Base-by-base conservation (phyloP, 2,113 vertebrate genomes). In the Sceloporus tristichus region DNA sequence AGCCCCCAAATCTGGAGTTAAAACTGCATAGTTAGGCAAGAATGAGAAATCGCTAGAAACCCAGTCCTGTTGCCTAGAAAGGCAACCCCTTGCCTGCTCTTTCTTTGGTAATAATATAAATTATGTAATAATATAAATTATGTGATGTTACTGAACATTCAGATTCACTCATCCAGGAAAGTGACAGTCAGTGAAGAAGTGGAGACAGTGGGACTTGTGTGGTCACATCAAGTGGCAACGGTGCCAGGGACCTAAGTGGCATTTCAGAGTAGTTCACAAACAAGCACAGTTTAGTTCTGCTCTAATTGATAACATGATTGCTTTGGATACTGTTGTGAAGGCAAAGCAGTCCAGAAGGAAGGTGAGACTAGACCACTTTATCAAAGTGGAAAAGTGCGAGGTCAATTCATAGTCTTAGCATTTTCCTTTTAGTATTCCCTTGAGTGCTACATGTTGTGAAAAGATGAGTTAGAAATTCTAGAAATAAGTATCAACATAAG, bases 401-500 rank as follows among this genome's bases (percentile, higher is more conserved):
- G 23, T 59, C 14, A 74, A 6, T 48, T n/a, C 53, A 62, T 53
- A 68, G 34, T 56, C 34, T 21, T 80, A 62, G 27, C 27, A 81
- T 62, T 81, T 74, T 34, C 5, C 38, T 13, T 18, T 18, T 7
- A 27, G 66, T 81, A 29, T 73, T 87, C 38, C 27, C 3, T 25
- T 74, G 53, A 9, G 29, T 81, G 34, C 5, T n/a, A 4, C 42
- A 16, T 62, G 27, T 53, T 14, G 5, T 10, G 68, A 74, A 62
- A 68, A 23, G 5, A 9, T 65, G 73, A 65, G 38, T 8, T 48
- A 84, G n/a, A 68, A 66, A 74, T 87, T 73, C 86, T 62, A 34
- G 68, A 71, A 59, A 87, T 71, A 80, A 71, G 34, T 87, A 42
- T 65, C n/a, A 78, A 85, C 76, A 85, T 48, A 71, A 62, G 23